Evolutionary conservation across 2,797 vertebrate species (phyloP).

Genomic region (Delichon dasypus): DNA sequence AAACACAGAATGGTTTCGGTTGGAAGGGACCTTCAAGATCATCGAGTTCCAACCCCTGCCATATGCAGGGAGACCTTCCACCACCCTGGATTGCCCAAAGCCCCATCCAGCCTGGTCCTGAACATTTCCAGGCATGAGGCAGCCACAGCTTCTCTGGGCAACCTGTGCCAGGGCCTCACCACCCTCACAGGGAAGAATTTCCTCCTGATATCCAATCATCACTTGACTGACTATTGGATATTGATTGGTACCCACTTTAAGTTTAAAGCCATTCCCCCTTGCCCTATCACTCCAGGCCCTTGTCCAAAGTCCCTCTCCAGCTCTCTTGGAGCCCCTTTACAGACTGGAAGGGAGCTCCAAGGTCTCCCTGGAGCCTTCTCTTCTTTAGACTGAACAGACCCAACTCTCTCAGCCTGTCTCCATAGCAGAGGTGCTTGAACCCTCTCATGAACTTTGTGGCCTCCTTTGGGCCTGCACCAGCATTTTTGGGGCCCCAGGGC

Average conservation of each 20-base stretch:
- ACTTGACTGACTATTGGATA: background rate
- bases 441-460: background rate
- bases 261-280: background rate
- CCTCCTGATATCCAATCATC: background rate
- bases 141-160: background rate
- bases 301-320: background rate
- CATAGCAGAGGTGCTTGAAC: background rate
- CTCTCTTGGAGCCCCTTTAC: background rate
- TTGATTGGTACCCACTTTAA: background rate
- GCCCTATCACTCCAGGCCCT: too few species aligned
- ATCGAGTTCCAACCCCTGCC: fast-evolving
- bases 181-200: background rate
- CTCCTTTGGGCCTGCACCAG: background rate
- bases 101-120: background rate
- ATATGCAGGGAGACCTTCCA: background rate
- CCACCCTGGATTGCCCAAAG: fast-evolving
- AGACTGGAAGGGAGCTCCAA: background rate
- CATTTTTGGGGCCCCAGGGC: background rate
- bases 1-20: background rate
- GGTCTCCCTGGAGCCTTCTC: background rate
- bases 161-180: background rate
- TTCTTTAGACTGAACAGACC: background rate
- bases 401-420: background rate
- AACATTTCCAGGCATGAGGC: background rate
- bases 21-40: background rate